These are phyloP conservation scores for Phenganax stokvisi DNA, from an alignment of 92 coral and sea anemone genomes.

Conservation along the genomic window DNA sequence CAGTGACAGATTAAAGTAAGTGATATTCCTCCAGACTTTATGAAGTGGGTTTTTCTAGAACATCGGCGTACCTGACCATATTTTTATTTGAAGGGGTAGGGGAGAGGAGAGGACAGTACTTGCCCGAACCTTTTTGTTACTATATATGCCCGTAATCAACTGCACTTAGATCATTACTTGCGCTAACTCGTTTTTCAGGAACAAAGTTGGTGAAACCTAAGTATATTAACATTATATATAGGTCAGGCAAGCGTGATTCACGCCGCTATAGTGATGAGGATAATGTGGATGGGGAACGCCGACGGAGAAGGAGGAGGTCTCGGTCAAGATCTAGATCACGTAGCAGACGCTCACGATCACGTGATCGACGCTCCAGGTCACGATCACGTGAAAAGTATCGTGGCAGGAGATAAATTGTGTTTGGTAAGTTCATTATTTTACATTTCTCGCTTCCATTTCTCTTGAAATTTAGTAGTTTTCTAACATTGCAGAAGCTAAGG, in stretches of 20 bases:
- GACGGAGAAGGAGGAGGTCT: constrained; percentile 80
- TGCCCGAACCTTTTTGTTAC: no score
- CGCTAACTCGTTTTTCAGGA: no score
- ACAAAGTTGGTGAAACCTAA: background rate
- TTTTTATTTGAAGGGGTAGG: background rate
- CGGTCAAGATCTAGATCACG: constrained; percentile 73
- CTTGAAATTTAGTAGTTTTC: no score
- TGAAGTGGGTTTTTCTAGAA: background rate
- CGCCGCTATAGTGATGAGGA: constrained; percentile 82
- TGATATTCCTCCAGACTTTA: background rate
- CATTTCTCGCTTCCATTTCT: no score
- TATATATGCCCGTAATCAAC: no score
- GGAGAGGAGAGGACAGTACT: no score
- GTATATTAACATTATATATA: background rate
- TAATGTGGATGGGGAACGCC: constrained; percentile 64
- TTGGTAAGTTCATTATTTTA: background rate
- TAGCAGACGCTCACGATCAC: constrained; percentile 71
- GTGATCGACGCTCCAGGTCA: constrained; percentile 80
- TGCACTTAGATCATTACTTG: no score
- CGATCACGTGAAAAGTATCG: constrained; percentile 52
- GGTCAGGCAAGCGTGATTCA: constrained; percentile 65
- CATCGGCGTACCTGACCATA: background rate
- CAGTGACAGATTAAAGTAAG: background rate
- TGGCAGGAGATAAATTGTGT: background rate
- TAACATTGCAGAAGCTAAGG: no score